Evolutionary conservation across 1,140 invertebrate species (phyloP), one percentile per base, ranked within the genome.

Genomic region (Papilio polytes): DNA sequence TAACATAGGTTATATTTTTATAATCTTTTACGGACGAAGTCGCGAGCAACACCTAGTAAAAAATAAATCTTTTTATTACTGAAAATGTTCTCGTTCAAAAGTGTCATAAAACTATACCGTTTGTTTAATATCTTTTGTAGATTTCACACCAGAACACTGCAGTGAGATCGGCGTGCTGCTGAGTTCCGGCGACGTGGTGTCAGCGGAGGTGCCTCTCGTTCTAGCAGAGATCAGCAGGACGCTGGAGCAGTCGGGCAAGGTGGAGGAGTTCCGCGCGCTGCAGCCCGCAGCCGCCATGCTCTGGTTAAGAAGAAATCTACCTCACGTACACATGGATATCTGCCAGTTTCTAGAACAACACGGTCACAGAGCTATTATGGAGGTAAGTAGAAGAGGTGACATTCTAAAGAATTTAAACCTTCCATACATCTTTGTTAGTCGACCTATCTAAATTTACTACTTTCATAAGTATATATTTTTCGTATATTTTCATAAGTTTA

Each of bases 291-390:
- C 95, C 1, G 96, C 96, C 15, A 76, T 96, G 20, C 73, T 94
- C 18, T 97, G 96, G 97, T 87, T 98, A 2, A 87, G 96, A 84
- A 86, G 85, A 1, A 95, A 97, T 86, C 94, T 95, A 53, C 95
- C 96, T 4, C 81, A 94, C 79, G 92, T 96, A 7, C 92, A 96
- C 66, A 81, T 89, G 18, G 88, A 96, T 70, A 96, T 97, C 44
- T 83, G 95, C 2, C 83, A 92, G 6, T 98, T 98, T 87, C 90
- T 98, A n/a, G 84, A 96, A n/a, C 93, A 95, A 81, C 97, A 98
- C 87, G 98, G 97, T 1, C 97, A 98, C 90, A 95, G 98, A 83
- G 96, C 96, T 83, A 93, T 97, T 44, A 96, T 96, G 92, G 98
- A 98, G 95, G 97, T 97, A 81, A 74, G 82, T 88, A 1, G 2